Evolutionary conservation across 2,113 vertebrate genomes (phyloP), one percentile per base, ranked within the genome.

Genomic region (Phodopus roborovskii): DNA sequence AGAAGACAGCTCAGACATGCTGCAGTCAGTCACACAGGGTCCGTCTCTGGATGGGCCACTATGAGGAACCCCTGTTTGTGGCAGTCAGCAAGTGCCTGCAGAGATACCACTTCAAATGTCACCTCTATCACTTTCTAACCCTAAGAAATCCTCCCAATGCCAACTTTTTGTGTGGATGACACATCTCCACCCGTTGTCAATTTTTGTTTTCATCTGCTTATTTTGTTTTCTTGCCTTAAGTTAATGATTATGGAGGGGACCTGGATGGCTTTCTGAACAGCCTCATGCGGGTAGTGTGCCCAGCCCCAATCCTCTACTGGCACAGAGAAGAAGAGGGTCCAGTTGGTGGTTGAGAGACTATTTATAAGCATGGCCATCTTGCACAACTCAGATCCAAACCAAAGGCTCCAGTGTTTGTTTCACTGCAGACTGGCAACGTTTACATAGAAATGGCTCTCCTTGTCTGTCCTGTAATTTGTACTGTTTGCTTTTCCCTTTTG

Each of bases 401-500:
- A 95, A 95, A 97, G 94, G 56, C 92, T 96, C 86, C 90, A 58
- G 17, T 94, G 85, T 96, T 92, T 95, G 93, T 91, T 97, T 95
- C 77, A 84, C 92, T 86, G 77, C 88, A 92, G 88, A 96, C 95
- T 86, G 77, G 88, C 95, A 96, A 96, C 92, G 74, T 96, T 97
- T 97, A 95, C 90, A 95, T 91, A 92, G 96, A 98, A 96, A 95
- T 96, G 95, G 87, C 50, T 62, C 75, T 85, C 94, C 93, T 96
- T 53, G 77, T 94, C 96, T 92, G 87, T 60, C 95, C 96, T 97
- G 24, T 98, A 83, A 98, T 98, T 98, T 97, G 88, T 50, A 94
- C 79, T 98, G 97, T 97, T 97, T 97, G 70, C 90, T 92, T 97
- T 98, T 96, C 95, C 92, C 94, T 92, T 98, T 97, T 95, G 66